Conservation (phyloP, 1,140 invertebrate species). For the Brachionus asplanchnoidis region DNA sequence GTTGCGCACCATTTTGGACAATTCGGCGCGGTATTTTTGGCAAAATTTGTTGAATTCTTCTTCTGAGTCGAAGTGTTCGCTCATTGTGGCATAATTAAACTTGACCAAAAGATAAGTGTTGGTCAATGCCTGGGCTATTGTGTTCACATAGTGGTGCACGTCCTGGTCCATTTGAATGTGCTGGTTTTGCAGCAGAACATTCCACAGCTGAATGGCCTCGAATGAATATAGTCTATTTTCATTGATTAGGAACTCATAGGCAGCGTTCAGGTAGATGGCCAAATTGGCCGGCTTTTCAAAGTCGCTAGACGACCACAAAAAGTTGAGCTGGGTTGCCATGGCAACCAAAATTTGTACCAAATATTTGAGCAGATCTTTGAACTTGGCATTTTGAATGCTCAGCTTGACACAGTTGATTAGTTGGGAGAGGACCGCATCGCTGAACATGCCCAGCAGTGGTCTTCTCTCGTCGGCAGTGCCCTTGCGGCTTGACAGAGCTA, state of each 20-base stretch:
- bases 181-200: neutral
- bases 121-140: neutral
- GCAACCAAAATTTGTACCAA: constrained; percentile 8
- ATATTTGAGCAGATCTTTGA: neutral
- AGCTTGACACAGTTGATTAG: constrained; percentile 25
- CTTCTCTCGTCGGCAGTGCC: neutral
- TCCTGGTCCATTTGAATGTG: neutral
- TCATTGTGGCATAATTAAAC: neutral
- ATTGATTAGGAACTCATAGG: neutral
- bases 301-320: neutral
- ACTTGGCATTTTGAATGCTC: neutral
- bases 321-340: constrained; percentile 17
- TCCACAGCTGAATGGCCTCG: constrained; percentile 29
- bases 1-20: constrained; percentile 1
- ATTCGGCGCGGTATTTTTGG: neutral
- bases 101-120: constrained; percentile 15
- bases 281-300: constrained; percentile 21
- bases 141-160: neutral
- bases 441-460: constrained; percentile 25
- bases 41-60: constrained; percentile 35
- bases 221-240: constrained; percentile 4
- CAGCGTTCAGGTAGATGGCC: constrained; percentile 1
- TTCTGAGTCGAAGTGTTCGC: neutral
- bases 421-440: neutral
- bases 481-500: neutral